Base-by-base conservation (phyloP, 2,888 invertebrate species). In the Hesperia comma region DNA sequence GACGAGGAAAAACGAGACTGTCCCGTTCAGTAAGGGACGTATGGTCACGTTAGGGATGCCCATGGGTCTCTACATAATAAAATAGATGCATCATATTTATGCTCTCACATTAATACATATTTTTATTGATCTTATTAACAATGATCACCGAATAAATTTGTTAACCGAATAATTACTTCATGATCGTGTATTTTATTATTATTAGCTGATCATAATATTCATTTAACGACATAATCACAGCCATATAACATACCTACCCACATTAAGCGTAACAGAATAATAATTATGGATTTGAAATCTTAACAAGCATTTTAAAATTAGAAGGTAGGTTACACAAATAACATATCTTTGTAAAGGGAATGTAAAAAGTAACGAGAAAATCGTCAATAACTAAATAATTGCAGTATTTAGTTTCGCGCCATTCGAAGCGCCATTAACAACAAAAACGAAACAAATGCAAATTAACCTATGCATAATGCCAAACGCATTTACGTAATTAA, bases 401-500 rank as follows among this genome's bases (percentile, higher is more conserved):
- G 14, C 10, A 21, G 6, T 33, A 54, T 33, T 54, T 33, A 15
- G 33, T 54, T 54, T 32, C 32, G 32, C 32, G 33, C 33, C 40
- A 49, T 49, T 57, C 37, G 49, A 17, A 37, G 15, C 56, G 57
- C 51, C 57, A 63, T 63, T 56, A 55, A 12, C 40, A 63, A 26
- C 19, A 43, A 46, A 55, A 40, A 17, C 33, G 37, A 49, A 46
- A 49, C 32, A 5, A 33, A 49, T 46, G 33, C 19, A 21, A 8
- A 61, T 51, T 62, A 41, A 41, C 5, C 41, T 17, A 51, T 15
- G 63, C 63, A 57, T 33, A 63, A 51, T 64, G 40, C 21, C 15
- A 32, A 49, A 51, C 57, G 12, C 7, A 57, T 51, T 37, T 21
- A 40, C 57, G 49, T 51, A 41, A 19, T 43, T 60, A 58, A 26